These are phyloP conservation scores for Solenopsis fugax DNA, from an alignment of 1,140 invertebrate species.

Conservation along the genomic window DNA sequence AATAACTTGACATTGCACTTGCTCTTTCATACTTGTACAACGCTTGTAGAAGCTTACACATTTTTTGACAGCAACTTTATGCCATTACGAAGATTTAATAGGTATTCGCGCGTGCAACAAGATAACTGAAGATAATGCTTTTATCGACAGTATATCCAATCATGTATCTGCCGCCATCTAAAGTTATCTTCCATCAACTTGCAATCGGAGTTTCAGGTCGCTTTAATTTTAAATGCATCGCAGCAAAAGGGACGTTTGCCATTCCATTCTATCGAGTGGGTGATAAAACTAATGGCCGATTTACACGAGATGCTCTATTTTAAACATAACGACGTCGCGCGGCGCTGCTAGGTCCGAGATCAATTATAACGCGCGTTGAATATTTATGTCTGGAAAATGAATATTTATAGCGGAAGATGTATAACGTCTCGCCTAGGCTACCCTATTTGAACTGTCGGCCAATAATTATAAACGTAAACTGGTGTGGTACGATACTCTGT, in stretches of 20 bases:
- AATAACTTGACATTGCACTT: background rate
- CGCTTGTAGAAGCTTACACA: background rate
- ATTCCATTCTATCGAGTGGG: background rate
- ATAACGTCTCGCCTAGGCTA: constrained; percentile 9
- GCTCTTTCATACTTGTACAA: background rate
- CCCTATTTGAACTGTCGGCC: background rate
- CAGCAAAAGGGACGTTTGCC: background rate
- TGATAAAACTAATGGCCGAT: constrained; percentile 47
- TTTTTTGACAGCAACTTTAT: background rate
- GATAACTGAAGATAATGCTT: constrained; percentile 68
- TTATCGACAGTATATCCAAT: constrained; percentile 68
- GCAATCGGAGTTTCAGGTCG: constrained; percentile 38
- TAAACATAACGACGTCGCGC: constrained; percentile 9
- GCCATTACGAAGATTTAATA: background rate
- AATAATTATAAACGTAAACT: constrained; percentile 37
- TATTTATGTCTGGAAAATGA: constrained; percentile 48
- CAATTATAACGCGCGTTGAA: constrained; percentile 54
- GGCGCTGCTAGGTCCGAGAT: constrained; percentile 26
- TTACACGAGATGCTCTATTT: constrained; percentile 44
- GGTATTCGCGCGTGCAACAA: background rate
- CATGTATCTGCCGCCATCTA: constrained; percentile 74
- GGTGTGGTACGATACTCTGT: background rate
- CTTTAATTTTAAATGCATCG: constrained; percentile 18
- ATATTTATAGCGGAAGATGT: constrained; percentile 51
- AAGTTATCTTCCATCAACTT: constrained; percentile 61